A percentile compares a stretch with the other conserved stretches of the same genome.
phyloP scores from a whole-genome alignment of 1,140 invertebrate genomes.

The Calliopsis andreniformis region DNA sequence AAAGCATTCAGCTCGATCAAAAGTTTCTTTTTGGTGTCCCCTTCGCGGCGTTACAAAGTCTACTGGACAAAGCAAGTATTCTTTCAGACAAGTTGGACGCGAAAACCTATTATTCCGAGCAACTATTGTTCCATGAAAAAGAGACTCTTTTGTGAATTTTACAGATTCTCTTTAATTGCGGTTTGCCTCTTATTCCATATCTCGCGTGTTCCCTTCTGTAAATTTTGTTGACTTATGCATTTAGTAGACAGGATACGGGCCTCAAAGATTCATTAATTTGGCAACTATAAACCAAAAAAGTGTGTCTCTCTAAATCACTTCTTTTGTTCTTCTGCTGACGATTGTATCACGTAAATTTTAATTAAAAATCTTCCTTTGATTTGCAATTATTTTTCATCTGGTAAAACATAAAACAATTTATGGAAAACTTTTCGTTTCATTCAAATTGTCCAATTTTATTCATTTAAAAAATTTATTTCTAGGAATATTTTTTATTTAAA shows the following conservation, averaged over 20 bases:
- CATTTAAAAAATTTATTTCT: too few species aligned
- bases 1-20: neutral
- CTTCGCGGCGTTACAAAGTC: too few species aligned
- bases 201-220: neutral
- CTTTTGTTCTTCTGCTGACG: neutral
- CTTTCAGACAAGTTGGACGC: neutral
- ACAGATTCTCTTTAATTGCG: neutral
- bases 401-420: too few species aligned
- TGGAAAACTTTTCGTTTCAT: too few species aligned
- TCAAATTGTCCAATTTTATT: too few species aligned
- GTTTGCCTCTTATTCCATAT: neutral
- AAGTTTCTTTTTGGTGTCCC: neutral
- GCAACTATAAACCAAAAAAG: too few species aligned
- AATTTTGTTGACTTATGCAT: neutral
- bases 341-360: too few species aligned
- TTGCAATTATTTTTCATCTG: too few species aligned
- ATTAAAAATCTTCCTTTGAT: too few species aligned
- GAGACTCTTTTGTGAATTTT: neutral
- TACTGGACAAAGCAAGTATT: neutral
- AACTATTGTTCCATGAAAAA: neutral
- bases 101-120: constrained; percentile 14
- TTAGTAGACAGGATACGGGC: neutral
- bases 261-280: too few species aligned
- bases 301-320: too few species aligned
- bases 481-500: neutral